Evolutionary conservation across 1,140 invertebrate genomes (phyloP), one percentile per base, ranked within the genome.

Genomic region (Oryctes rhinoceros): DNA sequence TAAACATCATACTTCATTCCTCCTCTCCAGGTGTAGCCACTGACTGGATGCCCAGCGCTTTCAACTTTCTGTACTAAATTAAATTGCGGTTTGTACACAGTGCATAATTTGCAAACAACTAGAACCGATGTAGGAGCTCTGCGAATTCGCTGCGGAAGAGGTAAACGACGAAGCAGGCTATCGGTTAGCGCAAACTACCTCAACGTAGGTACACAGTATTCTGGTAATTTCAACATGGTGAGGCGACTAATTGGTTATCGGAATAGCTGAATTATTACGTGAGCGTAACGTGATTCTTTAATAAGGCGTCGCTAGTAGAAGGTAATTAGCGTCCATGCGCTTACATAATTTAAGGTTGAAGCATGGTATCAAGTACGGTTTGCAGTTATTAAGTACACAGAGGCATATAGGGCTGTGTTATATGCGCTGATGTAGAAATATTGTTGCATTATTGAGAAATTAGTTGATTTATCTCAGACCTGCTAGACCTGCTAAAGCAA

Each of bases 81-180:
- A 59, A 59, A 59, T 59, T 59, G 53, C 53, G 53, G 53, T 59
- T 15, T n/a, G 15, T 18, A 59, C 15, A 59, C 53, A 59, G 13
- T 6, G 53, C 15, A 59, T 59, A 59, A 59, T 59, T 59, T 59
- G 53, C 53, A 59, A 59, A 59, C 53, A 59, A 59, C 13, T 59
- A 18, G 53, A 18, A 59, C 53, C 18, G 53, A 13, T 0, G 49
- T 4, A n/a, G 13, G 13, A 13, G 49, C 49, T 10, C 4, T 7
- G 39, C 39, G 5, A 1, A 10, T 10, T 44, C 9, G 39, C 39
- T 4, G 39, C 39, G 1, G 39, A 44, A 44, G 39, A 10, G 39
- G 5, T 44, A 44, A 44, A 3, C 15, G n/a, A 18, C 15, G 53
- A 6, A 15, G 53, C 3, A 18, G 53, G 53, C 53, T 15, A 59